These are phyloP conservation scores for Cassiopea andromeda DNA, from an alignment of 30 jellyfish, hydroid and myxozoan species.

Conservation along the genomic window DNA sequence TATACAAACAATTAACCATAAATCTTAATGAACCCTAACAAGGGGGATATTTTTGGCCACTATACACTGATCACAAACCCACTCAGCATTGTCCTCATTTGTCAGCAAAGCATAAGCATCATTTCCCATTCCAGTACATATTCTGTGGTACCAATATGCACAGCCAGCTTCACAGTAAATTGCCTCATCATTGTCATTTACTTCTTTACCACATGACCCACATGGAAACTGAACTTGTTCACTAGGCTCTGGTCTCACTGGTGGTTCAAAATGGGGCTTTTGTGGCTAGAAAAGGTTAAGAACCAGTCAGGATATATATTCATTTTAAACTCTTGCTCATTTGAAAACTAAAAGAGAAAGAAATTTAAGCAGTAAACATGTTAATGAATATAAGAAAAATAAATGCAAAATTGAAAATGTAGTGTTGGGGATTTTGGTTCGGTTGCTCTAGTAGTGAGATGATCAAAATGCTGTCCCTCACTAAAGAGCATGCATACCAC, in stretches of 20 bases:
- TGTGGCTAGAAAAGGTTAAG: constrained; percentile 27
- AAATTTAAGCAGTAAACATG: no score
- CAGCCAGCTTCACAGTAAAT: constrained; percentile 98
- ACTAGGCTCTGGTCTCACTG: constrained; percentile 50
- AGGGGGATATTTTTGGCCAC: constrained; percentile 84
- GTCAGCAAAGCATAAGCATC: constrained; percentile 92
- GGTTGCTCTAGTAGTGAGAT: no score
- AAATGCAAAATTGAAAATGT: no score
- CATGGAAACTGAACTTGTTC: constrained; percentile 89
- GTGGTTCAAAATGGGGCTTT: constrained; percentile 61
- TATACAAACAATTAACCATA: not conserved
- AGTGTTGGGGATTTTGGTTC: no score
- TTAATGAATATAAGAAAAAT: no score
- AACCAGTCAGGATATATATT: not conserved
- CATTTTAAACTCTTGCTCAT: not conserved
- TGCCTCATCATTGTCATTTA: constrained; percentile 94
- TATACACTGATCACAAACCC: constrained; percentile 99
- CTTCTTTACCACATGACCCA: constrained; percentile 95
- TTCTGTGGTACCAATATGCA: constrained; percentile 93
- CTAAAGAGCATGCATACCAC: no score
- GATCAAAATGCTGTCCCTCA: no score
- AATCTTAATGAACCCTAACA: constrained; percentile 54
- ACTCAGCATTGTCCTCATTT: constrained; percentile 97
- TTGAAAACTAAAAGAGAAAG: no score
- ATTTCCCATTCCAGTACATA: constrained; percentile 95